Base-by-base conservation (phyloP, 1,140 invertebrate species). In the Brachystomella parvula region DNA sequence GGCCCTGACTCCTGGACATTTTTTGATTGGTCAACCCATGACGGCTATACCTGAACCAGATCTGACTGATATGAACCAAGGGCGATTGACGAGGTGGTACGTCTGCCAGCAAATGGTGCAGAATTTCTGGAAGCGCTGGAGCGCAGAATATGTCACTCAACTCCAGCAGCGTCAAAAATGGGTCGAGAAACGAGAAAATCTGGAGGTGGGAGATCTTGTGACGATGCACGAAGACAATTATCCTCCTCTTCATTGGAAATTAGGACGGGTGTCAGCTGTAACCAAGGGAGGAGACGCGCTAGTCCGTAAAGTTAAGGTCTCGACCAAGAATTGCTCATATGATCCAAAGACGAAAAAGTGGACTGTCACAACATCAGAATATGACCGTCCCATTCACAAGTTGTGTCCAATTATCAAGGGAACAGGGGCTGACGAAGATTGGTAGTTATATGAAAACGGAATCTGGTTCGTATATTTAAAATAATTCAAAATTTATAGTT, bases 221-320 rank as follows among this genome's bases (percentile, higher is more conserved):
- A 28, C 76, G 2, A 35, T 77, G 1, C 71, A 69, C 32, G 76
- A 76, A 9, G 66, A 72, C 9, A 61, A 74, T 47, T n/a, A 70
- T 0, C 73, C 72, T 33, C 74, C 75, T 29, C 57, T 69, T n/a
- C 63, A 75, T 62, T 78, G 76, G 76, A 59, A 66, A 33, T 31
- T 76, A 9, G 76, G 76, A 61, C 68, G 73, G 60, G 70, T 78
- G 9, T 65, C 72, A 30, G 58, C 74, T 1, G 21, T 75, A 19
- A 69, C 72, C 62, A 69, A 71, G 49, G 75, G 73, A 29, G 9
- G 24, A n/a, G 74, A 76, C 63, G 67, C 67, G 1, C 28, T 73
- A 19, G 67, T 73, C 1, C 60, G 75, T 39, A 74, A 74, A 9
- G 75, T 71, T 24, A 56, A 12, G 9, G 12, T 56, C 19, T 12